Evolutionary conservation across 2,888 invertebrate species (phyloP).

Genomic region (Eupithecia insigniata): DNA sequence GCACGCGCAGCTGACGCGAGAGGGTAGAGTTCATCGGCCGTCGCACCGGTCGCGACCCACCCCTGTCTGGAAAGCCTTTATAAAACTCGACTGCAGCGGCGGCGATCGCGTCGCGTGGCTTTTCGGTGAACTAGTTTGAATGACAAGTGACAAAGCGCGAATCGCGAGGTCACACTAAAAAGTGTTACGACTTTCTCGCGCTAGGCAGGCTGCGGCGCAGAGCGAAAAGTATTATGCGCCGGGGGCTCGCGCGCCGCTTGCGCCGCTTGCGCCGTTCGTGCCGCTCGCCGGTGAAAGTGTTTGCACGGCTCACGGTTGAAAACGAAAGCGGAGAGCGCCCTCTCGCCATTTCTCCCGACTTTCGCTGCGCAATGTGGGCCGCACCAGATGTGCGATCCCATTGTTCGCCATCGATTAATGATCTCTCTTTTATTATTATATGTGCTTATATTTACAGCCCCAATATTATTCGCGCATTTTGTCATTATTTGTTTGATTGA

Average conservation of each 20-base stretch:
- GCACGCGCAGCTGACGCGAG: conserved; percentile 80
- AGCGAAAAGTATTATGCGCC: conserved; percentile 73
- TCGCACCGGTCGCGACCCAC: conserved; percentile 58
- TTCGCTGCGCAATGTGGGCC: conserved; percentile 81
- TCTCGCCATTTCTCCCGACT: conserved; percentile 84
- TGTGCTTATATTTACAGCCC: conserved; percentile 38
- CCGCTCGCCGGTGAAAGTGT: conserved; percentile 80
- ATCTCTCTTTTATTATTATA: conserved; percentile 52
- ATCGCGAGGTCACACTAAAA: conserved; percentile 81
- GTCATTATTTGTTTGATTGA: background rate
- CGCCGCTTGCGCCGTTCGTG: conserved; percentile 73
- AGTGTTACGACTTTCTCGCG: conserved; percentile 84
- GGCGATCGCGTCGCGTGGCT: conserved; percentile 61
- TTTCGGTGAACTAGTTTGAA: conserved; percentile 78
- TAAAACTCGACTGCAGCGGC: conserved; percentile 52
- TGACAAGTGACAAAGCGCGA: conserved; percentile 79
- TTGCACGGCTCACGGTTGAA: conserved; percentile 78
- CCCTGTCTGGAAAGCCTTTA: conserved; percentile 61
- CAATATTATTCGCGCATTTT: background rate
- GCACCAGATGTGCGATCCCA: conserved; percentile 76
- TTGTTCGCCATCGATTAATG: conserved; percentile 67
- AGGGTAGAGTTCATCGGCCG: conserved; percentile 82
- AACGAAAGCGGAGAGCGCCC: conserved; percentile 83
- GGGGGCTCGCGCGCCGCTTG: conserved; percentile 70
- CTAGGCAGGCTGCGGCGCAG: conserved; percentile 56